Percentiles rank a stretch among this genome's conserved stretches.
Conservation (phyloP, 1,140 invertebrate species). For the Lordiphosa stackelbergi region DNA sequence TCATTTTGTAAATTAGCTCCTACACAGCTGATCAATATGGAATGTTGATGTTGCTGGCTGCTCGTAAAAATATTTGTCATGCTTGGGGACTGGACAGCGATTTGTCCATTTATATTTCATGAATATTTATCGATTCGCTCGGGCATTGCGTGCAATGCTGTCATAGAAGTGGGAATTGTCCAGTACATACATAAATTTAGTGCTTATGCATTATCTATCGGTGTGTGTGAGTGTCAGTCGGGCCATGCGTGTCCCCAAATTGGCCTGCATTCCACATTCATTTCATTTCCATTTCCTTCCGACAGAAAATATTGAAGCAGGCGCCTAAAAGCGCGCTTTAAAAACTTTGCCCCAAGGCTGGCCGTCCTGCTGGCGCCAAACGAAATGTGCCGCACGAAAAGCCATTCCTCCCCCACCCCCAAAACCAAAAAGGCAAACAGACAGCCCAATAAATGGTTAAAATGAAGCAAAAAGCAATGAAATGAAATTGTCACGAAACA, state of each 20-base stretch:
- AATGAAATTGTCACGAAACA: constrained; percentile 72
- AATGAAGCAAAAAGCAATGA: constrained; percentile 71
- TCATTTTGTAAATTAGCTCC: constrained; percentile 59
- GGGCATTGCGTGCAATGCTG: constrained; percentile 38
- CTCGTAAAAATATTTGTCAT: constrained; percentile 61
- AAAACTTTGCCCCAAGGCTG: constrained; percentile 54
- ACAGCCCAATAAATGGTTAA: constrained; percentile 70
- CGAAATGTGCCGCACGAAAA: constrained; percentile 63
- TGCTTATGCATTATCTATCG: too few species aligned
- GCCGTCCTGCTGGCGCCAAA: constrained; percentile 57
- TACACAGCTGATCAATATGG: constrained; percentile 21
- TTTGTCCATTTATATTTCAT: constrained; percentile 61
- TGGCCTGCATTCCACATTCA: constrained; percentile 17
- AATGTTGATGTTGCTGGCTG: constrained; percentile 12
- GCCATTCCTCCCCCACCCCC: background rate
- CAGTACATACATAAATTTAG: background rate
- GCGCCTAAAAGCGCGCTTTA: constrained; percentile 50
- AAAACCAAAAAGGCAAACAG: constrained; percentile 46
- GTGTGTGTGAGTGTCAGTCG: constrained; percentile 1
- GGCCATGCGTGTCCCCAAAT: constrained; percentile 5
- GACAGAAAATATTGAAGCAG: constrained; percentile 9
- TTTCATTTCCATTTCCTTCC: constrained; percentile 7
- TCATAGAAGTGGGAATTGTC: constrained; percentile 18
- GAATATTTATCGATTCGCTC: constrained; percentile 68
- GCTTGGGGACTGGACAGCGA: constrained; percentile 46